Percentiles rank a stretch among this genome's conserved stretches.
These are phyloP conservation scores for Mola mola DNA, from an alignment of 2,113 vertebrate genomes.

Conservation along the genomic window DNA sequence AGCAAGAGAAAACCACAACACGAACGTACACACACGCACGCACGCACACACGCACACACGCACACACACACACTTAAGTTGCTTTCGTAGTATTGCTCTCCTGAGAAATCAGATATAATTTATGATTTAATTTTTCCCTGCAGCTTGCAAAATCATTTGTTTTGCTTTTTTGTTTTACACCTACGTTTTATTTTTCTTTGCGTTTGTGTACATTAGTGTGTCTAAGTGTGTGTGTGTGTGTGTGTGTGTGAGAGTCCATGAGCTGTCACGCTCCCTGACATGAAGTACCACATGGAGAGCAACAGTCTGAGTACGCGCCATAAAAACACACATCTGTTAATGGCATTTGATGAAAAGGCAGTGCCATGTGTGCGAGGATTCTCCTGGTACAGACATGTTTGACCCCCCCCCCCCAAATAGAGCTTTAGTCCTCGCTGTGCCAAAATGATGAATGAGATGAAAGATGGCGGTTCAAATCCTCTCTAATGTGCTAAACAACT, in stretches of 20 bases:
- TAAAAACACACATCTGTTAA: constrained; percentile 38
- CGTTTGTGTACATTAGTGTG: not conserved
- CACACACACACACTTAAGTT: not conserved
- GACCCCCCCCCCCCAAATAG: no score
- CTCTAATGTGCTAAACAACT: no score
- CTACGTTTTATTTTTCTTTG: no score
- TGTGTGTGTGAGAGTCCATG: not conserved
- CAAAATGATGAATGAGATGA: no score
- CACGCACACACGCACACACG: constrained; percentile 12
- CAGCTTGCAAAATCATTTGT: constrained; percentile 18
- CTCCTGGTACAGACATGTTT: no score
- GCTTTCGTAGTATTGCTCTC: constrained; percentile 27
- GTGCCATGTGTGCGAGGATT: constrained; percentile 1
- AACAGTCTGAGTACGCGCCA: constrained; percentile 47
- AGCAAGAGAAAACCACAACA: constrained; percentile 47
- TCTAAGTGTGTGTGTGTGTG: not conserved
- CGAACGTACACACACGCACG: not conserved
- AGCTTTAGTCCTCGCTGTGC: no score
- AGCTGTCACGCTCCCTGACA: constrained; percentile 20
- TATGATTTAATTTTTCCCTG: constrained; percentile 11
- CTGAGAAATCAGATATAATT: constrained; percentile 15
- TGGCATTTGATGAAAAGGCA: constrained; percentile 29
- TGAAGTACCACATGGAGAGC: constrained; percentile 28
- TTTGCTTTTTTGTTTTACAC: not conserved
- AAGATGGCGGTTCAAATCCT: no score